Evolutionary conservation across 2,888 invertebrate species (phyloP).

Genomic region (Alsophila aescularia): DNA sequence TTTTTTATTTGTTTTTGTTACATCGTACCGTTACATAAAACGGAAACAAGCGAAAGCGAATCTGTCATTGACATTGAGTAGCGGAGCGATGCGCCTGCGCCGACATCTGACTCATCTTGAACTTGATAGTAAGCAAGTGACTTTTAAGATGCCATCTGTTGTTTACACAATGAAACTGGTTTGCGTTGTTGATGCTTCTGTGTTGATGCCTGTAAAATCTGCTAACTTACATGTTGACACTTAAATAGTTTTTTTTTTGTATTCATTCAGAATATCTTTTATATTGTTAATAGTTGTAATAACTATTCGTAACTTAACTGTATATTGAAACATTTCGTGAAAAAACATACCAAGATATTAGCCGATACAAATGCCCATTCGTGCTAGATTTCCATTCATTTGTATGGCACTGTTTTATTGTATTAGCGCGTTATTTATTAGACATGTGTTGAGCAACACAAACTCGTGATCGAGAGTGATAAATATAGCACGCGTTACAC

Average conservation of each 20-base stretch:
- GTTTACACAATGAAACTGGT: constrained; percentile 40
- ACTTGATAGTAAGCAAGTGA: constrained; percentile 67
- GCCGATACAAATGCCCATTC: background rate
- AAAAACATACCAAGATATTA: background rate
- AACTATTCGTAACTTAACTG: no score
- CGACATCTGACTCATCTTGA: constrained; percentile 67
- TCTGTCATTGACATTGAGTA: constrained; percentile 72
- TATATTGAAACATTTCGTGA: background rate
- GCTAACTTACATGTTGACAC: background rate
- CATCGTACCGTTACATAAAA: constrained; percentile 36
- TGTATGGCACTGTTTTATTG: constrained; percentile 9
- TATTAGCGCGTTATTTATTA: constrained; percentile 29
- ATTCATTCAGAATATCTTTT: no score
- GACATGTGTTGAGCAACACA: constrained; percentile 43
- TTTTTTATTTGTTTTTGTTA: constrained; percentile 24
- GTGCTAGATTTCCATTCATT: constrained; percentile 12
- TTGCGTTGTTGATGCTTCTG: background rate
- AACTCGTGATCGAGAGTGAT: constrained; percentile 53
- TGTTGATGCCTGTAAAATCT: background rate
- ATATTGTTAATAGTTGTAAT: no score
- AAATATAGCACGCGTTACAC: constrained; percentile 53
- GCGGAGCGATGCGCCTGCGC: constrained; percentile 49
- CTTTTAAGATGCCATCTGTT: constrained; percentile 47
- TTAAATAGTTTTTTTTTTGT: no score
- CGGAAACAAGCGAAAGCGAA: constrained; percentile 66